Base-by-base conservation (phyloP, 1,140 invertebrate genomes). In the Charaxes varanes region DNA sequence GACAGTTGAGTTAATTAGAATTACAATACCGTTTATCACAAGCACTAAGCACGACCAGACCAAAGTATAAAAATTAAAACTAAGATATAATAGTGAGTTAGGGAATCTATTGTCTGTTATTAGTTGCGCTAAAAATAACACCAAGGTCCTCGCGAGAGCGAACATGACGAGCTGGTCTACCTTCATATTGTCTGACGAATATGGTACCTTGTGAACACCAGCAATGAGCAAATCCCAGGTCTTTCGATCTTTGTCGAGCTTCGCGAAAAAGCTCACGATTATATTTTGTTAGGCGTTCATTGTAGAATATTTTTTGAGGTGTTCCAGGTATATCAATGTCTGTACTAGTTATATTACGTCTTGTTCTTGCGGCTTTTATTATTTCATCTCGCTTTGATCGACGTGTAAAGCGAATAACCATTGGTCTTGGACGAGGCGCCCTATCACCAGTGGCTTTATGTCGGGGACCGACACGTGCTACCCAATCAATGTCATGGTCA, bases 401-500 rank as follows among this genome's bases (percentile, higher is more conserved):
- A 15, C 41, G 22, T 8, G 28, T n/a, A 14, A 43, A 6, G 7
- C 41, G 31, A 4, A 35, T 24, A 10, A 43, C 41, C 5, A 43
- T 10, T 16, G 41, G 41, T 15, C 41, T 13, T n/a, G n/a, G n/a
- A n/a, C n/a, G n/a, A n/a, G 6, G 41, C 6, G 5, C 13, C 22
- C 7, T 11, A 4, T 3, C 7, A 4, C 2, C 13, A 4, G 15
- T 7, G 0, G 8, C 0, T 2, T 4, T 4, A 11, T 6, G 13
- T 6, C 34, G 34, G 3, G 41, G 41, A 1, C 41, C 41, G 3
- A 28, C 41, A n/a, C 31, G 19, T 3, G 18, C 7, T 2, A 35
- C 18, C 24, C 27, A 42, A 22, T 49, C 38, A 18, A 49, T 49
- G 19, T 49, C 38, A 8, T 15, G 12, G 11, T 49, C 46, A 11